Base-by-base conservation (phyloP, 2,797 vertebrate genomes). In the Semaprochilodus insignis region DNA sequence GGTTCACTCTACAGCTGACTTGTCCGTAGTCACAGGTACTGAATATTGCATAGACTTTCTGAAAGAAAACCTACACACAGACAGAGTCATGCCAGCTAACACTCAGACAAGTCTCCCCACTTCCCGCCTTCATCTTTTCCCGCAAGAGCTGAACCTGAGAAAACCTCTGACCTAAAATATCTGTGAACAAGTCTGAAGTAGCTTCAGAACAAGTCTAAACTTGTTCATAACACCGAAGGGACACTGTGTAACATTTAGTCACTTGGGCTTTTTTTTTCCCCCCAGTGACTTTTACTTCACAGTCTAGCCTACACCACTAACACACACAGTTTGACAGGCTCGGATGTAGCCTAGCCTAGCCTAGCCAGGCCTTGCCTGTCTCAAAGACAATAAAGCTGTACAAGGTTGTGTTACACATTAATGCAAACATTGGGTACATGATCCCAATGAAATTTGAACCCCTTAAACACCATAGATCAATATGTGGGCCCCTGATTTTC, bases 21-120 rank as follows among this genome's bases (percentile, higher is more conserved):
- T 82, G 77, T 76, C 77, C 71, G 75, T 81, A 76, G 60, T 59
- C 65, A 40, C 81, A 77, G 40, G 14, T 23, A 11, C 80, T 90
- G 77, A 88, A 89, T 89, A 87, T 87, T 87, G 74, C 80, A 89
- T 67, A 52, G 85, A 80, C 48, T 75, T 85, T 86, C 75, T 59
- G 62, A 70, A 70, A 59, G 55, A 78, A 19, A 60, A 7, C 80
- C 59, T 66, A 67, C 71, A 78, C 70, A 25, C 15, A 27, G 60
- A 67, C 59, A 31, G 13, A 17, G 23, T 15, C 70, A 74, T 77
- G 36, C 48, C 17, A 57, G 51, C 60, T 85, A 79, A 25, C 52
- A 40, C 36, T 67, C 81, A 59, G 51, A 66, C 48, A 23, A 23
- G 71, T 57, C 78, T 51, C 21, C 60, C 44, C n/a, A 40, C n/a